Percentiles rank a stretch among this genome's conserved stretches.
These are phyloP conservation scores for Paramormyrops hopkinsi DNA, from an alignment of 2,797 vertebrate genomes.

Conservation along the genomic window DNA sequence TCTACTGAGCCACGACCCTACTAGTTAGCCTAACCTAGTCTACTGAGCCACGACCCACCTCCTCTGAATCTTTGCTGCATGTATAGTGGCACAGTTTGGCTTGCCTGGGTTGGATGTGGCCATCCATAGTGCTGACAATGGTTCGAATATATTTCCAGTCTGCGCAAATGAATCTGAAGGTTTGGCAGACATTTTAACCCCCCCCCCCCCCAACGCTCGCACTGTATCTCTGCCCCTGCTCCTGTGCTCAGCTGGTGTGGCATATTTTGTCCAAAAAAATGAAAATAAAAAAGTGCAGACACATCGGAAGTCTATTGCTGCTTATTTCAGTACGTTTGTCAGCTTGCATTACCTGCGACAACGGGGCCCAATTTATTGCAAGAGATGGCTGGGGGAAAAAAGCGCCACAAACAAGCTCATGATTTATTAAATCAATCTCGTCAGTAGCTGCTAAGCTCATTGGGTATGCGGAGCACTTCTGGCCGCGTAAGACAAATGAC, in stretches of 20 bases:
- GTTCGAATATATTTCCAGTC: not conserved
- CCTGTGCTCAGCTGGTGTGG: not conserved
- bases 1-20: not conserved
- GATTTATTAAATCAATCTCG: conserved; percentile 74
- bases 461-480: conserved; percentile 54
- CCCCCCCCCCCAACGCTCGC: not conserved
- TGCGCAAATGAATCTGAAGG: not conserved
- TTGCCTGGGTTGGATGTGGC: not conserved
- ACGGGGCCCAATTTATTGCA: conserved; percentile 42
- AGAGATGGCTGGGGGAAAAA: conserved; percentile 42
- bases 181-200: not conserved
- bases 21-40: not conserved
- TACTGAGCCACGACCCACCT: not conserved
- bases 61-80: not conserved
- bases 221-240: not conserved
- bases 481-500: conserved; percentile 57
- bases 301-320: conserved; percentile 21
- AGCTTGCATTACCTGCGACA: conserved; percentile 28
- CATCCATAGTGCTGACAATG: not conserved
- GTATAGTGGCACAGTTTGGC: not conserved
- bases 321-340: conserved; percentile 19
- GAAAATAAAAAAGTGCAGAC: not conserved
- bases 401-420: conserved; percentile 68
- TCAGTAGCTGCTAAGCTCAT: conserved; percentile 61
- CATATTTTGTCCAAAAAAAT: not conserved